A percentile compares a stretch with the other conserved stretches of the same genome.
phyloP scores from a whole-genome alignment of 2,113 vertebrate genomes.

The Triplophysa dalaica region DNA sequence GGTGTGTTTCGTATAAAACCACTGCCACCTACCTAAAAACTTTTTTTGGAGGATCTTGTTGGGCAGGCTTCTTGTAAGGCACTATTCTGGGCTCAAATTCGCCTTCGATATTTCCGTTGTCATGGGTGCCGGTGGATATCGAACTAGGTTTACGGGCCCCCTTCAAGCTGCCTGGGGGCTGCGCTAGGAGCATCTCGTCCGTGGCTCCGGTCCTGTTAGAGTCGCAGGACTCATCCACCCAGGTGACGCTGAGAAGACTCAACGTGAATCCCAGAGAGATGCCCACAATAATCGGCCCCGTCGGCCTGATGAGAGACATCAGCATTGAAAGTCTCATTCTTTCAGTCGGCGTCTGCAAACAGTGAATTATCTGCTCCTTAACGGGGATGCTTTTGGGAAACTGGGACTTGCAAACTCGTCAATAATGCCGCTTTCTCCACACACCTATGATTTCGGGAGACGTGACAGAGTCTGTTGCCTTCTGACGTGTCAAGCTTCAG shows the following conservation, averaged over 20 bases:
- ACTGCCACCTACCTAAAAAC: constrained; percentile 82
- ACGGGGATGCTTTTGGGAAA: not conserved
- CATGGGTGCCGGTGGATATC: constrained; percentile 62
- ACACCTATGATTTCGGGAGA: constrained; percentile 27
- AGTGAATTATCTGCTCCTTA: not conserved
- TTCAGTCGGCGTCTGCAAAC: not conserved
- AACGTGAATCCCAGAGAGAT: constrained; percentile 92
- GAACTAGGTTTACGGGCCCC: constrained; percentile 87
- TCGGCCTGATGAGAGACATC: constrained; percentile 83
- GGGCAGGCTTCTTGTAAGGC: constrained; percentile 82
- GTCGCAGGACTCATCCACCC: constrained; percentile 88
- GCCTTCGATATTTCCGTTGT: constrained; percentile 72
- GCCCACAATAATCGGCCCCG: constrained; percentile 87
- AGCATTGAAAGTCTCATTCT: constrained; percentile 84
- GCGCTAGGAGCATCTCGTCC: constrained; percentile 54
- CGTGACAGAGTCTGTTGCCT: not conserved
- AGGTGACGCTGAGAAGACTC: constrained; percentile 87
- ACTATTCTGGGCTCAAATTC: constrained; percentile 85
- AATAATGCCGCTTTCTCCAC: constrained; percentile 13
- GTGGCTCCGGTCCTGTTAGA: constrained; percentile 49
- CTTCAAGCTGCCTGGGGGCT: constrained; percentile 69
- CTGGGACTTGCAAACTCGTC: not conserved
- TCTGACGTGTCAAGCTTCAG: constrained; percentile 53
- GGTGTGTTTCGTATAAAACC: not conserved
- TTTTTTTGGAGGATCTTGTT: constrained; percentile 83